These are phyloP conservation scores for Bombus turneri DNA, from an alignment of 1,140 invertebrate genomes.

Conservation along the genomic window DNA sequence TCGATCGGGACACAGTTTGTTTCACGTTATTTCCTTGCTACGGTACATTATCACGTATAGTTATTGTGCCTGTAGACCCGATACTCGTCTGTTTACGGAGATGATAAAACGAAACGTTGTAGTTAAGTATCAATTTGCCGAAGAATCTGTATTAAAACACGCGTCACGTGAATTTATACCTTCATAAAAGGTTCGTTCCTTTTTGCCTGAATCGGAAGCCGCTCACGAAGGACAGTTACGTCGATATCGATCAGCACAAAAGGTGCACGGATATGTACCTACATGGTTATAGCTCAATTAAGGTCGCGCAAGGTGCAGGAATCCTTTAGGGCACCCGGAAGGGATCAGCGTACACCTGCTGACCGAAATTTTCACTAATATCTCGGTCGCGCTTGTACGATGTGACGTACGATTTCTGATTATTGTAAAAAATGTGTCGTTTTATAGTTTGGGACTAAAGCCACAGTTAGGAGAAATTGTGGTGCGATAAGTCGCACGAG, in stretches of 20 bases:
- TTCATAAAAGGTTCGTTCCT: neutral
- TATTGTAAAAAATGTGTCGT: neutral
- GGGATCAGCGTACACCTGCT: conserved; percentile 26
- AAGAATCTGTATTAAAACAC: conserved; percentile 38
- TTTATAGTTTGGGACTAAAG: neutral
- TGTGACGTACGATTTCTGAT: neutral
- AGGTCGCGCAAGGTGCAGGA: conserved; percentile 39
- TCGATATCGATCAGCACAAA: conserved; percentile 41
- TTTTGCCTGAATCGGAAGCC: neutral
- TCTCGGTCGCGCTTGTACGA: too few relatives aligned
- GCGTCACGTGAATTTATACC: conserved; percentile 28
- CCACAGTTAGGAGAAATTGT: neutral
- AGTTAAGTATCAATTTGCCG: conserved; percentile 41
- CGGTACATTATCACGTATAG: neutral
- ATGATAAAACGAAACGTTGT: conserved; percentile 1
- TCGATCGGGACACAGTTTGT: conserved; percentile 13
- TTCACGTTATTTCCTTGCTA: neutral
- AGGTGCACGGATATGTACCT: conserved; percentile 14
- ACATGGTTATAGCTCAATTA: conserved; percentile 39
- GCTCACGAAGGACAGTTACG: neutral
- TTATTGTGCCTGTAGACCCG: neutral
- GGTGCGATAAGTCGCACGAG: neutral
- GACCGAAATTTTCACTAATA: neutral
- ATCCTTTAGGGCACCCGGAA: neutral
- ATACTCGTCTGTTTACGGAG: neutral